Evolutionary conservation across 2,113 vertebrate genomes (phyloP), one percentile per base, ranked within the genome.

Genomic region (Cheilinus undulatus): DNA sequence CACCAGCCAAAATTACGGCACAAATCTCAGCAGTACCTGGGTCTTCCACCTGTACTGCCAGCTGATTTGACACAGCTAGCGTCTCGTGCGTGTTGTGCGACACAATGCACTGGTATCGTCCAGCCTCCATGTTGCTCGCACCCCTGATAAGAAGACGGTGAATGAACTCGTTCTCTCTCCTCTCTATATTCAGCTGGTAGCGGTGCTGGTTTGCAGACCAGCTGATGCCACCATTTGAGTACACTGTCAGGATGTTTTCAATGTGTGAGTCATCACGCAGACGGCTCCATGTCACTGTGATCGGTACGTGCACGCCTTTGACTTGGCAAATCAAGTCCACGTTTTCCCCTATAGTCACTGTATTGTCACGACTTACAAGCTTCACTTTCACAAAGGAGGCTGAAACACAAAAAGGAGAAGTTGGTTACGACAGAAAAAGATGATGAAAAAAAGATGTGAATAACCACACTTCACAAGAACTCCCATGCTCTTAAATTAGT

Each of bases 241-340:
- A 32, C 56, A 94, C 27, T 2, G 3, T 89, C 30, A 95, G 64
- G 43, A 98, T 89, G 40, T 77, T 61, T 0, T 89, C 88, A 0
- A 48, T 20, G 19, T n/a, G 22, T 0, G 59, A 54, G 49, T 59
- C 42, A 0, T n/a, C 56, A 2, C 78, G 88, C 61, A 86, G 86
- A 82, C 95, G 91, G 3, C 79, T 90, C 96, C 97, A 99, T 0
- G 13, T 72, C 61, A 96, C 64, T 0, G 91, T 84, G 0, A 88
- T 0, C 0, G 92, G 91, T 0, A 94, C 28, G 2, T 7, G 69
- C 7, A 87, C 74, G 0, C 84, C 83, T 66, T 0, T 76, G 24
- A 93, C 72, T 7, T 19, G 71, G 46, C 94, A 95, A 36, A 90
- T 30, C 64, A 95, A 20, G 26, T 67, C 58, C 59, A 89, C 59